Evolutionary conservation across 2,888 invertebrate genomes (phyloP), one percentile per base, ranked within the genome.

Genomic region (Hirtodrosophila alboralis): DNA sequence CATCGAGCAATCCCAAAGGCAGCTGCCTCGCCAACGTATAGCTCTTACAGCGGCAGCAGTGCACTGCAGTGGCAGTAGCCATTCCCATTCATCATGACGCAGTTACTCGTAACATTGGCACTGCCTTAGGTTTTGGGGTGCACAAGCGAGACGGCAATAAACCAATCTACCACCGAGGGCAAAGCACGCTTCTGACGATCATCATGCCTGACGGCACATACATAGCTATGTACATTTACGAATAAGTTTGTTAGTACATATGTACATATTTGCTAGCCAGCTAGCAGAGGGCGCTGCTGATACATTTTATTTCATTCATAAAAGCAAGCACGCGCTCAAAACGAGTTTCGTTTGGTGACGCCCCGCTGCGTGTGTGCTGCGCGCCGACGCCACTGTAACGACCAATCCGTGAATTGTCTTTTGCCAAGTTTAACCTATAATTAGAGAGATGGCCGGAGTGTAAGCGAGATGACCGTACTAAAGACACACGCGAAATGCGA

Each of bases 371-470:
- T 73, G 51, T 54, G 49, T 61, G 58, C 44, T 56, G 58, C 21
- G 60, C 61, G 57, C 27, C 54, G 56, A 52, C 47, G 33, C 26
- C 33, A 0, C 33, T 21, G 26, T 36, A 41, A 58, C 65, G 67
- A 77, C 89, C 89, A 89, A 88, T 88, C 75, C 75, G 38, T 64
- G 31, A 13, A 23, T 63, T 76, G 75, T 69, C 45, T 71, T 76
- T 57, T 67, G 58, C 60, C 18, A 31, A 13, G 26, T 21, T 14
- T 77, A 89, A 89, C 88, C 89, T 89, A 87, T 88, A 89, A 88
- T 88, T 88, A 89, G 65, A 80, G 88, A 89, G 88, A 88, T 89
- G 88, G 88, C 88, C 88, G 88, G 86, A 85, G 86, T 73, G 66
- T 57, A 57, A 84, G 45, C 37, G 83, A 70, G 75, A 73, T 14